phyloP scores from a whole-genome alignment of 2,797 vertebrate genomes.

The Mus minutoides region DNA sequence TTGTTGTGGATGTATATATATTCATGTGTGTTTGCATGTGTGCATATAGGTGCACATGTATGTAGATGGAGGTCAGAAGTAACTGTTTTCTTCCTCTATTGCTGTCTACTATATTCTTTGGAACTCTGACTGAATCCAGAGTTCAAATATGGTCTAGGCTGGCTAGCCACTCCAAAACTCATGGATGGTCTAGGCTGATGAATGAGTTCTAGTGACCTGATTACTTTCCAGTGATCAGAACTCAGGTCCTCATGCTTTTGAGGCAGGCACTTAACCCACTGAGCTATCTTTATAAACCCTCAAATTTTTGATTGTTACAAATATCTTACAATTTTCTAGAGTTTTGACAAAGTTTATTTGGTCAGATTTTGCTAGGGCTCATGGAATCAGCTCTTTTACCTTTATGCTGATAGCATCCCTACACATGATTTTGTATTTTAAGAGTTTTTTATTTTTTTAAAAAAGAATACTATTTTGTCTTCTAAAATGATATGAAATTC shows the following conservation, averaged over 20 bases:
- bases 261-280: neutral
- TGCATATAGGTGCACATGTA: too few species aligned
- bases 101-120: neutral
- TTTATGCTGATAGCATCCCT: neutral
- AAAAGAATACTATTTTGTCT: neutral
- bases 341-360: constrained; percentile 18
- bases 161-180: too few species aligned
- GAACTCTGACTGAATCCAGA: neutral
- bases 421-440: neutral
- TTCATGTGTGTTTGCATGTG: neutral
- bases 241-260: neutral
- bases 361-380: neutral
- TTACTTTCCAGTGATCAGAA: neutral
- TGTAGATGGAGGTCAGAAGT: neutral
- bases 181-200: neutral
- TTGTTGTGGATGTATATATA: neutral
- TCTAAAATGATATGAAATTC: neutral
- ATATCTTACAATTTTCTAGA: neutral
- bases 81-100: neutral
- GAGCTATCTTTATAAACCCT: neutral
- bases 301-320: neutral
- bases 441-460: neutral
- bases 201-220: neutral
- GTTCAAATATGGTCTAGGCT: neutral
- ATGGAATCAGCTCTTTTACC: neutral